Percentiles rank a stretch among this genome's conserved stretches.
phyloP scores from a whole-genome alignment of 2,888 invertebrate species.

The Athripsodes cinereus region DNA sequence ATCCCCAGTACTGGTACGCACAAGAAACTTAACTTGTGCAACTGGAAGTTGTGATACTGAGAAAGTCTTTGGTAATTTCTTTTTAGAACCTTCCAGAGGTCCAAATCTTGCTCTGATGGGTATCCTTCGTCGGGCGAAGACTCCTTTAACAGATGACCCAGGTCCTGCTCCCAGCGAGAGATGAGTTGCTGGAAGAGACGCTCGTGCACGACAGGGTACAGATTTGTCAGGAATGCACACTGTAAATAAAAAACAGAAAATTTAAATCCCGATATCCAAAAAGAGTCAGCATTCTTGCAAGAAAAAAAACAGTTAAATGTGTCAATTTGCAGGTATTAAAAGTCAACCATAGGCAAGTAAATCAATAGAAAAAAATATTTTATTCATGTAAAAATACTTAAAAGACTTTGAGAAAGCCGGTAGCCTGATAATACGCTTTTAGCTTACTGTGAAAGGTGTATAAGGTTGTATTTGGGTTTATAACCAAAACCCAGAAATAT shows the following conservation, averaged over 20 bases:
- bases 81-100: conserved; percentile 59
- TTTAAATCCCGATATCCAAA: too few relatives aligned
- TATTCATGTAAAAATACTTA: too few relatives aligned
- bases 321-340: too few relatives aligned
- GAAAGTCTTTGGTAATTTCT: conserved; percentile 1
- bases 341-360: too few relatives aligned
- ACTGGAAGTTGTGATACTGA: background rate
- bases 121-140: conserved; percentile 64
- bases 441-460: too few relatives aligned
- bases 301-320: too few relatives aligned
- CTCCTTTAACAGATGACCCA: conserved; percentile 35
- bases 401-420: too few relatives aligned
- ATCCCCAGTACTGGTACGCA: conserved; percentile 29
- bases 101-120: conserved; percentile 71
- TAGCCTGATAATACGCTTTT: too few relatives aligned
- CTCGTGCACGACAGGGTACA: conserved; percentile 67
- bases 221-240: conserved; percentile 58
- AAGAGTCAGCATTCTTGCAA: too few relatives aligned
- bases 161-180: conserved; percentile 39
- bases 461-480: too few relatives aligned
- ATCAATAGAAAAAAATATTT: too few relatives aligned
- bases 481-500: too few relatives aligned
- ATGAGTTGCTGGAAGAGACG: conserved; percentile 67
- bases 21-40: conserved; percentile 26
- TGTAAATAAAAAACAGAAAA: conserved; percentile 24